phyloP scores from a whole-genome alignment of 2,797 vertebrate species.

The Corythornis leucogaster region DNA sequence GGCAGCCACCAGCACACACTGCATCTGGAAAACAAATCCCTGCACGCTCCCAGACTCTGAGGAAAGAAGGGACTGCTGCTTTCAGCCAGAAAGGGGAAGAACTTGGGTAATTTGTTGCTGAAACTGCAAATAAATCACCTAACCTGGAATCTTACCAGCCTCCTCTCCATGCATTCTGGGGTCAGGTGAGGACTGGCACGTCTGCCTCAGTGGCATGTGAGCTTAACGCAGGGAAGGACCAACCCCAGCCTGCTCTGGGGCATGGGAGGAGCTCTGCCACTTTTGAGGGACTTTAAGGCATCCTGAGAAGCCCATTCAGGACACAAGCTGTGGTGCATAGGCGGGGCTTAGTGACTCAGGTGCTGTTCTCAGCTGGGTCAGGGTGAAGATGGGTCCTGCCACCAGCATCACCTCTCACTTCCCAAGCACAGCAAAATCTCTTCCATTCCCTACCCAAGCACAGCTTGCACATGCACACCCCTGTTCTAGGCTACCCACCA shows the following conservation, averaged over 20 bases:
- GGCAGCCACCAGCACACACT: neutral
- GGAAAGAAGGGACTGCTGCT: neutral
- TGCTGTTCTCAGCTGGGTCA: neutral
- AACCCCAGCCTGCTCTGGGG: neutral
- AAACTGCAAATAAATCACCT: neutral
- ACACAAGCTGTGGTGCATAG: rapidly evolving
- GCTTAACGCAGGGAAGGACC: neutral
- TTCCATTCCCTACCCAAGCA: neutral
- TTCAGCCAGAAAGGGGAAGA: neutral
- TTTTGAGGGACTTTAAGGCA: neutral
- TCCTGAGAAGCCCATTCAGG: neutral
- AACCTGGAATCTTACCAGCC: neutral
- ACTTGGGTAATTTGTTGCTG: neutral
- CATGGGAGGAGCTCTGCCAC: neutral
- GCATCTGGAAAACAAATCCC: neutral
- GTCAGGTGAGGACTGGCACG: rapidly evolving
- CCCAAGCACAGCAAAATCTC: neutral
- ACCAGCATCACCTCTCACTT: neutral
- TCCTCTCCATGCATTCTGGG: neutral
- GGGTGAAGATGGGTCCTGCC: neutral
- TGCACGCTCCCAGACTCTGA: neutral
- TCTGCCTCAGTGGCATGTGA: rapidly evolving
- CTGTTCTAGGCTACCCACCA: neutral
- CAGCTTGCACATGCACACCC: rapidly evolving
- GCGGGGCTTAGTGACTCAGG: neutral